Base-by-base conservation (phyloP, 1,140 invertebrate genomes). In the Microplitis mediator region DNA sequence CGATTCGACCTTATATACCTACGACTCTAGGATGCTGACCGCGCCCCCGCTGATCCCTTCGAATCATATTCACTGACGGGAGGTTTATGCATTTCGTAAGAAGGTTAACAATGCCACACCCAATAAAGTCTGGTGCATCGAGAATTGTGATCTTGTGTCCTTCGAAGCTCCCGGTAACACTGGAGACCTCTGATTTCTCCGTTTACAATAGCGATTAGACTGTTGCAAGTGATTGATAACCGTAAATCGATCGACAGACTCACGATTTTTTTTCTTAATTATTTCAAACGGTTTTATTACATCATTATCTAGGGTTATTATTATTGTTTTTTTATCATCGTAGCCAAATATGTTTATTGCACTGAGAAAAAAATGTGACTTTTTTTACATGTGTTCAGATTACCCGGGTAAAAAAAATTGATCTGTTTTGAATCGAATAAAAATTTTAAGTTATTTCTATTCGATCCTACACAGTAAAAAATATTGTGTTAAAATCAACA, bases 21-120 rank as follows among this genome's bases (percentile, higher is more conserved):
- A 66, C 64, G 72, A 52, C 75, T 78, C 71, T 75, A 79, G 79
- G 78, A 81, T 82, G 82, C 73, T 76, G 78, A 85, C 82, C 85
- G 84, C 85, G 84, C 86, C 84, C 81, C 80, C 83, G 77, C 78
- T 83, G 77, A 85, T 87, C 85, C 85, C 85, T 87, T 86, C 84
- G 82, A 86, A 84, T 85, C 82, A 85, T 85, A 85, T 84, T 84
- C 81, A 80, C 66, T 80, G 83, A 84, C 84, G 84, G 80, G 76
- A 79, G 79, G 50, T 69, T 81, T 76, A 80, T 73, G 77, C 83
- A 85, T 87, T 86, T 84, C 84, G 82, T 80, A 85, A 86, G 85
- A 85, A 86, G 83, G 82, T 86, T 81, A 83, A 70, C 69, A 79
- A 65, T 74, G 83, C 76, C 81, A 86, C 84, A 84, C 85, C 83